Evolutionary conservation across 2,113 vertebrate species (phyloP), one percentile per base, ranked within the genome.

Genomic region (Zeus faber): DNA sequence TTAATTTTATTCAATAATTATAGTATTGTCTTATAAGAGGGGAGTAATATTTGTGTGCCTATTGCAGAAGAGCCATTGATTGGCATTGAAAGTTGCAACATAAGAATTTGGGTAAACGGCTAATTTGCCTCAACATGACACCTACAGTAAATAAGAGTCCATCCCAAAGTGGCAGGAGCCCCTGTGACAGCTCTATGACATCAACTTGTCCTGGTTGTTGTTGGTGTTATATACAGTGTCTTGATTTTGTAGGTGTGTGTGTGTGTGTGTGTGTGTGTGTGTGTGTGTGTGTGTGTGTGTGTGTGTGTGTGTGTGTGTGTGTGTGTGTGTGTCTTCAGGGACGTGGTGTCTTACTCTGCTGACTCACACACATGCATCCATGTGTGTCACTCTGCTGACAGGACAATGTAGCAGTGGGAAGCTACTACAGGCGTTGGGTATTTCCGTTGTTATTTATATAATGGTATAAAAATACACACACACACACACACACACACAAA

Each of bases 361-460:
- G 77, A 76, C 77, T 11, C 31, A 33, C 33, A 14, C 72, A 67
- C 43, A 58, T 50, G 31, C 16, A 71, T 59, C 65, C 10, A 23
- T 40, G 61, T 46, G 71, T 77, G 67, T 79, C 72, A 72, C 67
- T 50, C 52, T 64, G 60, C 80, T 72, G 77, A 79, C 72, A 65
- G 65, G 56, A 54, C 68, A 80, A 64, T 58, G 70, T 35, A 52
- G 54, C 33, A 4, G 52, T 1, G 1, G 58, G 41, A 55, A 63
- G 46, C 54, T 27, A 52, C 62, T 67, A 39, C 2, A 14, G 29
- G 64, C 59, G 62, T 70, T 20, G 55, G 62, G 54, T 72, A 13
- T 58, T 58, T 59, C 59, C 44, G 20, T 58, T 52, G 47, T 54
- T 58, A 50, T 67, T 63, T 70, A 55, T 59, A 55, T 61, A 65